phyloP scores from a whole-genome alignment of 2,113 vertebrate species.

The Peromyscus maniculatus region DNA sequence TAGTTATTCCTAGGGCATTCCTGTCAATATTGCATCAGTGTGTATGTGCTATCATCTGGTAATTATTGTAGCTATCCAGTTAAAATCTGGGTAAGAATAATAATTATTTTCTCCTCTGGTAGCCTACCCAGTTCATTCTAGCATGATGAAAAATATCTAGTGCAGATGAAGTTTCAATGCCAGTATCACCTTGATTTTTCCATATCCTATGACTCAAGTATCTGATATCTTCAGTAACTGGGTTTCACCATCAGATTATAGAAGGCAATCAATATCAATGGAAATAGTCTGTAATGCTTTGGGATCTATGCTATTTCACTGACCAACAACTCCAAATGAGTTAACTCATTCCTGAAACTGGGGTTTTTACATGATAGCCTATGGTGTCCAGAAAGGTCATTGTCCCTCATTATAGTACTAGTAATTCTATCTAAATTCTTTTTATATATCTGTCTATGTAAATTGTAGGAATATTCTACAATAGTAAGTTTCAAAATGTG shows the following conservation, averaged over 20 bases:
- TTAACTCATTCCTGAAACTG: neutral
- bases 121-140: neutral
- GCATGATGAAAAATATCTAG: neutral
- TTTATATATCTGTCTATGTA: neutral
- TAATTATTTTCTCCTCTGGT: neutral
- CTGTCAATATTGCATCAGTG: neutral
- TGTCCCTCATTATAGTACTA: neutral
- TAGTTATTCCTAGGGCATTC: neutral
- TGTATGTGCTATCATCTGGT: neutral
- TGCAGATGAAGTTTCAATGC: neutral
- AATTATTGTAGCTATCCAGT: neutral
- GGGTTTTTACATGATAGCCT: neutral
- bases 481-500: neutral
- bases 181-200: neutral
- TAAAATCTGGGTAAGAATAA: neutral
- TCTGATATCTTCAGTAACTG: neutral
- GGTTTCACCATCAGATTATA: neutral
- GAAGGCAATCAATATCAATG: neutral
- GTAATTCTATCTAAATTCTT: neutral
- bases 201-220: neutral
- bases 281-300: neutral
- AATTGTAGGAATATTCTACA: neutral
- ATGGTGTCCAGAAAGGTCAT: neutral
- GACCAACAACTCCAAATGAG: no score
- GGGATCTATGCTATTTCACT: neutral